Evolutionary conservation across 2,797 vertebrate species (phyloP), one percentile per base, ranked within the genome.

Genomic region (Coracias cyanogaster): DNA sequence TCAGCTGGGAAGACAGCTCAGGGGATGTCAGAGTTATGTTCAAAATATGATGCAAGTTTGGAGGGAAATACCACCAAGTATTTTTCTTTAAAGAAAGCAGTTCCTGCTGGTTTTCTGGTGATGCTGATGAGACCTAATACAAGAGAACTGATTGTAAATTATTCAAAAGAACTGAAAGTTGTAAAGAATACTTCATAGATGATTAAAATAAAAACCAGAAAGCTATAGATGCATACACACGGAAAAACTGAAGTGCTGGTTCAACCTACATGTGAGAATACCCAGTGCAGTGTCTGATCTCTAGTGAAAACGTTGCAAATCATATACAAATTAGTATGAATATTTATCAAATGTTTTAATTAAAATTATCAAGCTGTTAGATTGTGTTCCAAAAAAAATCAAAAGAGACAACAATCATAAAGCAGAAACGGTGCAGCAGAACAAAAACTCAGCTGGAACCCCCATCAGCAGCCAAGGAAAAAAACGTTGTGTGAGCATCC

Each of bases 281-380:
- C 20, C 29, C 51, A 85, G 33, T 12, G 46, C 52, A 71, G 31
- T 37, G 29, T 58, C 43, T 86, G 41, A 82, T 89, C 39, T 78
- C 54, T 18, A 72, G 62, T 2, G 4, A 94, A 90, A 96, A 86
- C 60, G 17, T 51, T 94, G 86, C 46, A 94, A 96, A 91, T 92
- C 25, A 46, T 72, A 89, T 41, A 93, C 48, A 86, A 95, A 91
- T 96, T 88, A 92, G 29, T 65, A 90, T 97, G 80, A 94, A 83
- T 95, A 96, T 96, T 95, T 96, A 95, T 94, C 76, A 74, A 94
- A 88, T 76, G 10, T 90, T 96, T 95, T 93, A 97, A 96, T 96
- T 97, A 95, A 97, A 95, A 95, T 78, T 91, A 94, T 82, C 87
- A 96, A 95, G 37, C 74, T 89, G 51, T 93, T 94, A 71, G 83